Evolutionary conservation across 1,140 invertebrate genomes (phyloP), one percentile per base, ranked within the genome.

Genomic region (Aradophagus sp.): DNA sequence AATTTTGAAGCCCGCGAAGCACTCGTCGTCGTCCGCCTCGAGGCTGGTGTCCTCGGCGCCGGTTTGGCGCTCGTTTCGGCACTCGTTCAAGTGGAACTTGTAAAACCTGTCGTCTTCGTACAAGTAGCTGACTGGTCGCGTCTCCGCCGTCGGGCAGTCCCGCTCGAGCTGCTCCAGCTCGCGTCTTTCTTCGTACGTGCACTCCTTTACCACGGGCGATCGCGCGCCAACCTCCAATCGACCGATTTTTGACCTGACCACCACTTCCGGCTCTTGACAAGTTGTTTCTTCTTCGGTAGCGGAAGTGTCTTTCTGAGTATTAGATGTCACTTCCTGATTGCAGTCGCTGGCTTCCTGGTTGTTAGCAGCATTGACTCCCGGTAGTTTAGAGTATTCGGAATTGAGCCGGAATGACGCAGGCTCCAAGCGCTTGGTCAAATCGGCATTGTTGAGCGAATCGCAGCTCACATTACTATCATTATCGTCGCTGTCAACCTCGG

Each of bases 1-100:
- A 80, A 93, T 93, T 83, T 92, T 92, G 68, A 91, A 90, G 2
- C 94, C 94, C 1, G 92, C 94, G 77, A 95, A 95, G 52, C 88
- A 90, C 75, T 94, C 92, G 44, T 91, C 88, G 20, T 84, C 84
- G 11, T 87, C 84, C 38, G 87, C 86, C 13, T 87, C 77, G 19
- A 78, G 78, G 77, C 84, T 86, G 14, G 72, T 39, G 70, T 81
- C 77, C 62, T 86, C 79, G 32, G 78, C 71, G n/a, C n/a, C n/a
- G n/a, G n/a, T n/a, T n/a, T n/a, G n/a, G n/a, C n/a, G n/a, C n/a
- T n/a, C n/a, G n/a, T n/a, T n/a, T n/a, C 88, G 89, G 61, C 89
- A 87, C 76, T 95, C 93, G 74, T 93, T 92, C 45, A 95, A 81
- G 80, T 95, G 93, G 74, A 95, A 95, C 74, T 91, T 90, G 74